Evolutionary conservation across 2,797 vertebrate genomes (phyloP).

Genomic region (Scomberomorus guttatus): DNA sequence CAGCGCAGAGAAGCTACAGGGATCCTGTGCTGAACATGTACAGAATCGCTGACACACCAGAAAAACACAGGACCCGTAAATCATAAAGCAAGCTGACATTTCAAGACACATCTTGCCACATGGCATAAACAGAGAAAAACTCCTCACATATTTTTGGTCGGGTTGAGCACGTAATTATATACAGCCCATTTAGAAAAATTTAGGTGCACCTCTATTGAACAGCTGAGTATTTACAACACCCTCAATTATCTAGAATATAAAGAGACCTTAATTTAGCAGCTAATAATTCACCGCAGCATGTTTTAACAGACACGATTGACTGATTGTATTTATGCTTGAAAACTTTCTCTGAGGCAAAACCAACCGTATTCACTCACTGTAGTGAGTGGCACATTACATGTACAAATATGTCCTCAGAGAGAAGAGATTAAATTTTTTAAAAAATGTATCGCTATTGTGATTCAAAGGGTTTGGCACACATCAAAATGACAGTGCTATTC

Average conservation of each 20-base stretch:
- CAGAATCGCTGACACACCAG: constrained; percentile 81
- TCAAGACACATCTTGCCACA: constrained; percentile 79
- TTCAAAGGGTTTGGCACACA: constrained; percentile 48
- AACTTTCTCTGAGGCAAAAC: constrained; percentile 66
- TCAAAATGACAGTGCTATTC: constrained; percentile 34
- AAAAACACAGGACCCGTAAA: constrained; percentile 78
- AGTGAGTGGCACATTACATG: constrained; percentile 42
- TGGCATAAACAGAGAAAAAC: constrained; percentile 67
- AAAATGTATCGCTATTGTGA: too few relatives aligned
- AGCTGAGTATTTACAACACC: constrained; percentile 79
- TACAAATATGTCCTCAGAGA: constrained; percentile 46
- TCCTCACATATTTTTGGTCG: constrained; percentile 63
- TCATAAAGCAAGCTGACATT: constrained; percentile 78
- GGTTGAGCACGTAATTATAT: constrained; percentile 79
- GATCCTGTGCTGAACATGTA: constrained; percentile 68
- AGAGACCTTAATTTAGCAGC: constrained; percentile 75
- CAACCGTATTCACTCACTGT: constrained; percentile 15
- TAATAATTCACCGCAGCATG: constrained; percentile 75
- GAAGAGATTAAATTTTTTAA: constrained; percentile 21
- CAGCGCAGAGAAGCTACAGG: constrained; percentile 56
- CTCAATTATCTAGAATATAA: constrained; percentile 81
- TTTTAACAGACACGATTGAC: constrained; percentile 65
- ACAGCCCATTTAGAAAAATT: constrained; percentile 63
- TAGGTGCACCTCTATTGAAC: constrained; percentile 68
- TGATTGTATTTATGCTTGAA: constrained; percentile 45